Percentiles rank a stretch among this genome's conserved stretches.
These are phyloP conservation scores for Girardinichthys multiradiatus DNA, from an alignment of 2,113 vertebrate genomes.

Conservation along the genomic window DNA sequence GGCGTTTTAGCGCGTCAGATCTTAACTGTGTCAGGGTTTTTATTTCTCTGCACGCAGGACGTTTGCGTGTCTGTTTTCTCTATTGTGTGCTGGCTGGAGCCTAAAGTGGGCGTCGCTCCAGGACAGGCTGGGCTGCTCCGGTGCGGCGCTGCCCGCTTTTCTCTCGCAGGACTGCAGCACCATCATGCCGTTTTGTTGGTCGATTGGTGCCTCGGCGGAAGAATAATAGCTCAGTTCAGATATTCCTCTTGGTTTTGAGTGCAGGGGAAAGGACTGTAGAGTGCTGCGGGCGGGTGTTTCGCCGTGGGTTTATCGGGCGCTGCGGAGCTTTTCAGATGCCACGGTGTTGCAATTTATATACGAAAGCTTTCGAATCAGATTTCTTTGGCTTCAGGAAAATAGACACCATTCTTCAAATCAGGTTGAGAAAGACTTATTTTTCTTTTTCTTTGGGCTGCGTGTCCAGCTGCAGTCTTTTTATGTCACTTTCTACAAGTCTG, in stretches of 20 bases:
- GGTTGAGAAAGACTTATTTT: slow-evolving; percentile 18
- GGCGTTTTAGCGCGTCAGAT: slow-evolving; percentile 61
- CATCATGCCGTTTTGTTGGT: slow-evolving; percentile 48
- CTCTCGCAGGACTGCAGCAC: slow-evolving; percentile 67
- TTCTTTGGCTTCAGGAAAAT: slow-evolving; percentile 16
- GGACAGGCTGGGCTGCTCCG: slow-evolving; percentile 71
- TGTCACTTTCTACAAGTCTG: not conserved
- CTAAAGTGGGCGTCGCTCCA: slow-evolving; percentile 83
- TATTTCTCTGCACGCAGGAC: slow-evolving; percentile 24
- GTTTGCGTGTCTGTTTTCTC: slow-evolving; percentile 56
- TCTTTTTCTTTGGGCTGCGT: not conserved
- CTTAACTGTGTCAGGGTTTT: not conserved
- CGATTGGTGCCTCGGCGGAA: slow-evolving; percentile 22
- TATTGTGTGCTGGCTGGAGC: slow-evolving; percentile 75
- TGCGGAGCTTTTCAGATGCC: slow-evolving; percentile 25
- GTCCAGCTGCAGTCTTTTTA: not conserved
- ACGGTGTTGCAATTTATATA: slow-evolving; percentile 31
- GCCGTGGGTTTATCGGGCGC: slow-evolving; percentile 62
- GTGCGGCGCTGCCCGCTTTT: slow-evolving; percentile 72
- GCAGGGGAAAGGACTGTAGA: not conserved
- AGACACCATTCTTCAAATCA: slow-evolving; percentile 14
- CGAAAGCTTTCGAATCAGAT: slow-evolving; percentile 26
- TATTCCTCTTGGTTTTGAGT: not conserved
- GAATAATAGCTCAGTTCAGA: not conserved
- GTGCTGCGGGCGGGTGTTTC: slow-evolving; percentile 59